These are phyloP conservation scores for Notolabrus celidotus DNA, from an alignment of 2,797 vertebrate species.

Conservation along the genomic window DNA sequence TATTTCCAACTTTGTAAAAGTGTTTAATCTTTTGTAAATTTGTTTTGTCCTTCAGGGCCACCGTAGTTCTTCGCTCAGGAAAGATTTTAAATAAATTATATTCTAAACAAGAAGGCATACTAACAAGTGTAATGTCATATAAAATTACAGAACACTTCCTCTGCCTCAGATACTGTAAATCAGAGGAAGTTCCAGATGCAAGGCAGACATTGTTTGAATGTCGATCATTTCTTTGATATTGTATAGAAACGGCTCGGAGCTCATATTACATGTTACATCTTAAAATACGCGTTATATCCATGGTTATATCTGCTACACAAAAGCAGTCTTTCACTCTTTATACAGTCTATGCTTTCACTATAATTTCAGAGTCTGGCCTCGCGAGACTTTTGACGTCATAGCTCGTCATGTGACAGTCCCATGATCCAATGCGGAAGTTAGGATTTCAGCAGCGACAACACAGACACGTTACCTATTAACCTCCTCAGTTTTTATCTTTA, in stretches of 20 bases:
- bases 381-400: slow-evolving; percentile 42
- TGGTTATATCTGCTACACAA: too few species aligned
- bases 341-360: too few species aligned
- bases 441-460: slow-evolving; percentile 23
- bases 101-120: too few species aligned
- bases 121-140: not conserved
- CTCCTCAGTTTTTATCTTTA: accelerated
- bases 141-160: not conserved
- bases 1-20: too few species aligned
- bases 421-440: slow-evolving; percentile 65
- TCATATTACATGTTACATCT: not conserved
- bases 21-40: too few species aligned
- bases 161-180: not conserved
- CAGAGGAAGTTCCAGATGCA: not conserved
- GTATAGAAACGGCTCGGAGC: not conserved
- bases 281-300: too few species aligned
- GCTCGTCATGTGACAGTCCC: slow-evolving; percentile 58
- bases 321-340: too few species aligned
- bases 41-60: too few species aligned
- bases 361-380: not conserved
- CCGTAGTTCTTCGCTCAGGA: too few species aligned
- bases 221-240: not conserved
- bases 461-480: too few species aligned
- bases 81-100: too few species aligned
- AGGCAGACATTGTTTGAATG: not conserved